Evolutionary conservation across 92 coral and sea anemone species (phyloP).

Genomic region (Zoanthus sansibaricus): DNA sequence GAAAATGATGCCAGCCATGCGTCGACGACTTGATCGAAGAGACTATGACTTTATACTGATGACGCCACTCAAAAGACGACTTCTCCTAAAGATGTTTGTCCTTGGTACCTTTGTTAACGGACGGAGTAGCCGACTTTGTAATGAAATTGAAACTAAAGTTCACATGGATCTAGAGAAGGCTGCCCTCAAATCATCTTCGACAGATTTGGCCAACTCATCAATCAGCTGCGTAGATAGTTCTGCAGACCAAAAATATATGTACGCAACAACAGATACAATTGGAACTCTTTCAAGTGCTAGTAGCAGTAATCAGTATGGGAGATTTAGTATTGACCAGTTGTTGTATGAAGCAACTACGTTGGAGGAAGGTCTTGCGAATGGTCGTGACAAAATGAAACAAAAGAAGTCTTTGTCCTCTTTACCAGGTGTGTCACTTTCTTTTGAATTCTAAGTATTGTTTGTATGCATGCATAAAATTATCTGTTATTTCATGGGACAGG

Average conservation of each 20-base stretch:
- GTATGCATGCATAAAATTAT: too few species aligned
- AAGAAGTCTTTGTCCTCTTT: constrained; percentile 53
- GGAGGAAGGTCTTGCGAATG: constrained; percentile 40
- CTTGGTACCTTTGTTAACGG: constrained; percentile 97
- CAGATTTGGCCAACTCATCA: constrained; percentile 62
- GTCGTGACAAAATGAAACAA: constrained; percentile 33
- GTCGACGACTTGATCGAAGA: constrained; percentile 93
- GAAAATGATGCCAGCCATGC: constrained; percentile 97
- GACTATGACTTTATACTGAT: constrained; percentile 96
- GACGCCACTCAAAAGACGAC: constrained; percentile 93
- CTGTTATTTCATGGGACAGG: too few species aligned
- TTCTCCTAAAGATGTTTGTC: constrained; percentile 96
- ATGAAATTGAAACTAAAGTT: constrained; percentile 90
- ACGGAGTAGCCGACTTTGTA: constrained; percentile 84
- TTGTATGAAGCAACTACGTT: constrained; percentile 76
- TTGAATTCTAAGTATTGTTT: neutral
- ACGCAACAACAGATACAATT: constrained; percentile 71
- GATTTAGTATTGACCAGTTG: constrained; percentile 86
- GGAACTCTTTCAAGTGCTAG: constrained; percentile 81
- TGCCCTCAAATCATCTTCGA: constrained; percentile 58
- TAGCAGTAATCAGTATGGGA: constrained; percentile 67
- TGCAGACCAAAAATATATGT: constrained; percentile 68
- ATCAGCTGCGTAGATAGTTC: constrained; percentile 76
- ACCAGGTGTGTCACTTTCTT: constrained; percentile 22
- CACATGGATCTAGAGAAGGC: constrained; percentile 79